Percentiles rank a stretch among this genome's conserved stretches.
phyloP scores from a whole-genome alignment of 2,888 invertebrate species.

The Ischnus inquisitorius region DNA sequence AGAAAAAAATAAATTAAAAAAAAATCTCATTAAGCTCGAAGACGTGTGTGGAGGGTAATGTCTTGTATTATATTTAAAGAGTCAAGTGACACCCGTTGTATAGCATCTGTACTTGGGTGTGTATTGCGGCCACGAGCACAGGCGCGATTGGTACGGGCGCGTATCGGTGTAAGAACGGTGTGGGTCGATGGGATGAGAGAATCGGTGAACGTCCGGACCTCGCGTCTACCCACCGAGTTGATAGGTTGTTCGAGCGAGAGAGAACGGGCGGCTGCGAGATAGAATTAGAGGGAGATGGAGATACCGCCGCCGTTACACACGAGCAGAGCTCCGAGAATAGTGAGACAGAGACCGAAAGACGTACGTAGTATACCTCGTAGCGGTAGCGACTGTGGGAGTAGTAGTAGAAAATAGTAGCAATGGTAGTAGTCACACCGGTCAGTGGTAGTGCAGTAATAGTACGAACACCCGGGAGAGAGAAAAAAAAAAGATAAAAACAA shows the following conservation, averaged over 20 bases:
- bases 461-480: slow-evolving; percentile 43
- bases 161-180: slow-evolving; percentile 85
- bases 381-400: slow-evolving; percentile 59
- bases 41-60: not conserved
- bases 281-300: slow-evolving; percentile 83
- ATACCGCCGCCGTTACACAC: slow-evolving; percentile 73
- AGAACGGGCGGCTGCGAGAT: slow-evolving; percentile 79
- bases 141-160: slow-evolving; percentile 80
- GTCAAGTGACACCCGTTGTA: slow-evolving; percentile 80
- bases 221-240: slow-evolving; percentile 85
- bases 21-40: not conserved
- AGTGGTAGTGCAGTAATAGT: slow-evolving; percentile 45
- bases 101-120: slow-evolving; percentile 64
- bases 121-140: slow-evolving; percentile 82
- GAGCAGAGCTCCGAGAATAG: slow-evolving; percentile 66
- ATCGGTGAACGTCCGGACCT: slow-evolving; percentile 81
- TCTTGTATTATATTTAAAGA: slow-evolving; percentile 16
- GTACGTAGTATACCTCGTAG: slow-evolving; percentile 52
- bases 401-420: slow-evolving; percentile 35
- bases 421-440: not conserved
- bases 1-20: not conserved
- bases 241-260: slow-evolving; percentile 83
- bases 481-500: slow-evolving; percentile 43
- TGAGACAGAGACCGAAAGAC: slow-evolving; percentile 65
- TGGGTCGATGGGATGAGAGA: slow-evolving; percentile 84